Conservation (phyloP, 2,888 invertebrate species). For the Teinopalpus imperialis region DNA sequence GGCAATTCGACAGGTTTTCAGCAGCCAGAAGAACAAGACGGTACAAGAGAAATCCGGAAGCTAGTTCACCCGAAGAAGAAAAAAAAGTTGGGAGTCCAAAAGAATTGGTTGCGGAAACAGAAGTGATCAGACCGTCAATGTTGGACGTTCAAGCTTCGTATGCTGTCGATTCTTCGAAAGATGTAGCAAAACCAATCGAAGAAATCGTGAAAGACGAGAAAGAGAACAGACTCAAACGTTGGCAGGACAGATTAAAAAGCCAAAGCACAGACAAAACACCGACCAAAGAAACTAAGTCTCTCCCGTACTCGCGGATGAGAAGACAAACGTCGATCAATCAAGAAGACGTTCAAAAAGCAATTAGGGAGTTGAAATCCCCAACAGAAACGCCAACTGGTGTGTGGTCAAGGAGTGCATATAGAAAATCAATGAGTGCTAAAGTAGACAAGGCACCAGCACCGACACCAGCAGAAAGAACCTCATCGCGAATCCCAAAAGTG, state of each 20-base stretch:
- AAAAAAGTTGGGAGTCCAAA: constrained; percentile 65
- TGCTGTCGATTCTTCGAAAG: constrained; percentile 60
- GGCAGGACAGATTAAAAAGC: constrained; percentile 87
- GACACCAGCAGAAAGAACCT: constrained; percentile 51
- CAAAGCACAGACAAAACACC: constrained; percentile 71
- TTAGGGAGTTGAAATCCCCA: constrained; percentile 84
- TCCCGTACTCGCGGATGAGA: constrained; percentile 75
- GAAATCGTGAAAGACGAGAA: constrained; percentile 73
- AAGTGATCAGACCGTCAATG: constrained; percentile 74
- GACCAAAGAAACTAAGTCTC: constrained; percentile 68
- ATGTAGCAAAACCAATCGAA: constrained; percentile 58
- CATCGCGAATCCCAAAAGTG: constrained; percentile 77
- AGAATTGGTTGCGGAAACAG: constrained; percentile 79
- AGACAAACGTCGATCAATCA: constrained; percentile 87
- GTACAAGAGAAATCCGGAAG: constrained; percentile 86
- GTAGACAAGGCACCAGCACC: constrained; percentile 43
- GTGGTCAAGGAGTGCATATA: constrained; percentile 77
- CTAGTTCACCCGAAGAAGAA: constrained; percentile 81
- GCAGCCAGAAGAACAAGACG: constrained; percentile 90
- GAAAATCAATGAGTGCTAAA: constrained; percentile 56
- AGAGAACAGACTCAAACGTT: constrained; percentile 83
- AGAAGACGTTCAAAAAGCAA: constrained; percentile 86
- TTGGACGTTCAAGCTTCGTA: constrained; percentile 78
- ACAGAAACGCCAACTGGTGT: constrained; percentile 83
- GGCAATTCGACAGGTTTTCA: constrained; percentile 93